Evolutionary conservation across 2,888 invertebrate genomes (phyloP).

Genomic region (Leptinotarsa peninsularis): DNA sequence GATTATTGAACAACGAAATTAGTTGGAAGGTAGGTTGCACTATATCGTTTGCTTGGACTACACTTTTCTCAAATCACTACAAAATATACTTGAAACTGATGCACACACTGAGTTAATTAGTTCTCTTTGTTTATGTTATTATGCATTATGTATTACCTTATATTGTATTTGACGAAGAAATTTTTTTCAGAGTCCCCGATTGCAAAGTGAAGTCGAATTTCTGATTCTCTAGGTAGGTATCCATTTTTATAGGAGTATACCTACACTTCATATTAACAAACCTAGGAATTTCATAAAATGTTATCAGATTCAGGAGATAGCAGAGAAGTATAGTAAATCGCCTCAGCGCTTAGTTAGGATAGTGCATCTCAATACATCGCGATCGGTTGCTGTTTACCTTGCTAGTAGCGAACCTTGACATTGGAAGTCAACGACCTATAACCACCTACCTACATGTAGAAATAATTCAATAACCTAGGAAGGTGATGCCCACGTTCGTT

Average conservation of each 20-base stretch:
- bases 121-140: no score
- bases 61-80: no score
- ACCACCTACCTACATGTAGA: slow-evolving; percentile 37
- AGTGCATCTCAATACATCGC: slow-evolving; percentile 30
- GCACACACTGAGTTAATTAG: no score
- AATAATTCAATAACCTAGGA: slow-evolving; percentile 22
- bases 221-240: no score
- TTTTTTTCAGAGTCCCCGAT: no score
- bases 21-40: no score
- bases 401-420: slow-evolving; percentile 50
- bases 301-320: not conserved
- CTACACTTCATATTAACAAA: not conserved
- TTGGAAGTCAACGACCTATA: slow-evolving; percentile 54
- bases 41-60: no score
- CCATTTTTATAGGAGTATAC: not conserved
- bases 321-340: not conserved
- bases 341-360: slow-evolving; percentile 19
- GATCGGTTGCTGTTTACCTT: slow-evolving; percentile 41
- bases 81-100: no score
- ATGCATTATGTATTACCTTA: no score
- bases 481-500: slow-evolving; percentile 32
- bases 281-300: not conserved
- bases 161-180: no score
- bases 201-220: no score
- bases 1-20: no score